A percentile compares a stretch with the other conserved stretches of the same genome.
Conservation (phyloP, 1,140 invertebrate genomes). For the Cydia amplana region DNA sequence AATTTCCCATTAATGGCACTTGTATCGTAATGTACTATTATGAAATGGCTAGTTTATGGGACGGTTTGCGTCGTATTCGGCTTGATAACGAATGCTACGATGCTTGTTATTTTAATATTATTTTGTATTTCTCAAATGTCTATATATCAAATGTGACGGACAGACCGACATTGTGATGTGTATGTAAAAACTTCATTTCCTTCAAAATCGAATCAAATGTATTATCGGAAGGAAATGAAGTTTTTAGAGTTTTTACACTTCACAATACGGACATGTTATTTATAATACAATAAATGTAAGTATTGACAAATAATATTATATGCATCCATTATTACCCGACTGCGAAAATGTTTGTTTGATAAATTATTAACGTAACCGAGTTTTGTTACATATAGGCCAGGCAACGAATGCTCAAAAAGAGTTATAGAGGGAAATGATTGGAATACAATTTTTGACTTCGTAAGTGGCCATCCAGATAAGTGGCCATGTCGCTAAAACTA, state of each 20-base stretch:
- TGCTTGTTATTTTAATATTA: conserved; percentile 30
- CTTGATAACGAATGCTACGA: conserved; percentile 12
- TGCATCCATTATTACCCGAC: conserved; percentile 50
- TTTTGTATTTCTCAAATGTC: background rate
- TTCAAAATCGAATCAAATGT: too few relatives aligned
- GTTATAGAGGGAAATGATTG: too few relatives aligned
- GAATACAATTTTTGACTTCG: too few relatives aligned
- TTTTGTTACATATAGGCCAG: too few relatives aligned
- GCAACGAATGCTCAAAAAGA: too few relatives aligned
- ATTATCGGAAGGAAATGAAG: background rate
- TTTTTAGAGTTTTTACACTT: background rate
- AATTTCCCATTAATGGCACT: too few relatives aligned
- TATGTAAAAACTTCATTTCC: too few relatives aligned
- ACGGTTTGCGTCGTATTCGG: background rate
- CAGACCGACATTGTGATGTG: conserved; percentile 1
- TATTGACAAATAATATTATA: conserved; percentile 45
- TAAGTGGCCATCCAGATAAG: too few relatives aligned
- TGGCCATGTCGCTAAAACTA: too few relatives aligned
- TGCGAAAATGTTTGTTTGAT: background rate
- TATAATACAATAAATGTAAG: conserved; percentile 44
- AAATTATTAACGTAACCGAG: background rate
- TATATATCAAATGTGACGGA: background rate
- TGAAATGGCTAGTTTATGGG: background rate
- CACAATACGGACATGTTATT: conserved; percentile 5
- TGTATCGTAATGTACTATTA: background rate